Evolutionary conservation across 37 sponge, comb jelly and placozoan species (phyloP), one percentile per base, ranked within the genome.

Genomic region (Cliona cf. orientalis): DNA sequence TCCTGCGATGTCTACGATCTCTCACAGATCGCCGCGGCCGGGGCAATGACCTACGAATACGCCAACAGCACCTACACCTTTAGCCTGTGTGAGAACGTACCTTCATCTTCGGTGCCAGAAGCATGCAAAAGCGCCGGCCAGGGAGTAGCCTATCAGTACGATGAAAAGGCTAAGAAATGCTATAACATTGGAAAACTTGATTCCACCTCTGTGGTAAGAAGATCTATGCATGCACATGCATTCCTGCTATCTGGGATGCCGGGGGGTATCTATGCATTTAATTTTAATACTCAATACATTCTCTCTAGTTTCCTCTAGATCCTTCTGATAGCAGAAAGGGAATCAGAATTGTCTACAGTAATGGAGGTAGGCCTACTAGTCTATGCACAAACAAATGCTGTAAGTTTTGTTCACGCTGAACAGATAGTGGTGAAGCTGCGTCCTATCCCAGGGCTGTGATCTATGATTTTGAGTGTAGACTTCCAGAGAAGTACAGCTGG

Each of bases 381-480:
- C 26, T 62, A 21, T 23, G n/a, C n/a, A n/a, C n/a, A n/a, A n/a
- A n/a, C n/a, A n/a, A n/a, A n/a, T n/a, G n/a, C n/a, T n/a, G n/a
- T n/a, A n/a, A n/a, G n/a, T n/a, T n/a, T n/a, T n/a, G n/a, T 61
- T 25, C 63, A 61, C 5, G 6, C 5, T 26, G n/a, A n/a, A n/a
- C 63, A 61, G 28, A 2, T 42, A 63, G n/a, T 21, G 71, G 58
- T 19, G 42, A 26, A 31, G 37, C 35, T 17, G 71, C 49, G 29
- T 23, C 44, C 41, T 83, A 71, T 64, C 84, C 78, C 39, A 77
- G 73, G 40, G 85, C 81, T 34, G 67, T 90, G 17, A 42, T 85
- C 31, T 76, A 69, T 46, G 91, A 90, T n/a, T 74, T 90, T 68
- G 39, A 76, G 60, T 90, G 91, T 80, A n/a, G n/a, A n/a, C n/a